phyloP scores from a whole-genome alignment of 1,140 invertebrate species.

The Metopolophium dirhodum region DNA sequence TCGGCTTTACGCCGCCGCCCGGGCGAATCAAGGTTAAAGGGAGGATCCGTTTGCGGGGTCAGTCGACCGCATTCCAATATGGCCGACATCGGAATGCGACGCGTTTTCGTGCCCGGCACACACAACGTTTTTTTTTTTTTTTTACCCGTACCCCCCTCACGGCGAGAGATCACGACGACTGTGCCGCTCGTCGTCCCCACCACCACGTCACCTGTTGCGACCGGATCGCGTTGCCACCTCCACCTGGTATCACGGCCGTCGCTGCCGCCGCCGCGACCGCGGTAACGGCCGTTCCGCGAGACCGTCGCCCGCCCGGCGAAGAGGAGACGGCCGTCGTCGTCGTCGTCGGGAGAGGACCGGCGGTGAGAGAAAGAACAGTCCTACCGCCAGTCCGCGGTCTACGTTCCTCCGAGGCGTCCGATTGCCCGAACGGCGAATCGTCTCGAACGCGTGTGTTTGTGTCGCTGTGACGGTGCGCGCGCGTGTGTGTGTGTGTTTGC shows the following conservation, averaged over 20 bases:
- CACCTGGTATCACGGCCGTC: not conserved
- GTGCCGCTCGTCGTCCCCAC: not conserved
- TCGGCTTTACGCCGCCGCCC: not conserved
- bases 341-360: not conserved
- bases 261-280: not conserved
- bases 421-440: not conserved
- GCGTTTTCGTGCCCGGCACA: constrained; percentile 60
- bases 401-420: not conserved
- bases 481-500: not conserved
- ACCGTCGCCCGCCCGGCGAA: not conserved
- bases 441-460: not conserved
- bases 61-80: constrained; percentile 67
- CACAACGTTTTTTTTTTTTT: constrained; percentile 21
- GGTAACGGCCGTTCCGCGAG: not conserved
- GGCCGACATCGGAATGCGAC: constrained; percentile 67
- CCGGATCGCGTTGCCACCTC: not conserved
- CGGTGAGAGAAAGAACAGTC: not conserved
- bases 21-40: constrained; percentile 54
- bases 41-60: constrained; percentile 61
- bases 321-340: not conserved
- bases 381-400: not conserved
- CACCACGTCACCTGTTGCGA: not conserved
- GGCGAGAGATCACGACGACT: not conserved
- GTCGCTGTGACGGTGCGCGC: not conserved
- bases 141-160: not conserved